Conservation (phyloP, 2,888 invertebrate genomes). For the Rhingia campestris region DNA sequence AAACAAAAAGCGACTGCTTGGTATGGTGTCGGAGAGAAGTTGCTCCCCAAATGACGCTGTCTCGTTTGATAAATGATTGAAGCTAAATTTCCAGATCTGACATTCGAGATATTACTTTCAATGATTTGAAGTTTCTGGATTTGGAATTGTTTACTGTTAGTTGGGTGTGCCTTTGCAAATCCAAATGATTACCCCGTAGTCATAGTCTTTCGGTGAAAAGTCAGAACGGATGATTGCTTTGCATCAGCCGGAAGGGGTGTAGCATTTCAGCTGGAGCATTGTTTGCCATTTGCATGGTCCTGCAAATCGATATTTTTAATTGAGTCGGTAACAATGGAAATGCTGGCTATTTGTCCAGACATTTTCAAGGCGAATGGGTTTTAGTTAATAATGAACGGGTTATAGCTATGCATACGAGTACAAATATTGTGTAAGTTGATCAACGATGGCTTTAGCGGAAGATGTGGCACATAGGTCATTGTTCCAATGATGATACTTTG, state of each 20-base stretch:
- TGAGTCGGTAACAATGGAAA: slow-evolving; percentile 25
- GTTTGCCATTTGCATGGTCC: slow-evolving; percentile 29
- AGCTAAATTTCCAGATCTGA: slow-evolving; percentile 60
- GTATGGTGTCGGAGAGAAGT: slow-evolving; percentile 4
- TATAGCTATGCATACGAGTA: background rate
- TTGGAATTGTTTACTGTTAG: slow-evolving; percentile 5
- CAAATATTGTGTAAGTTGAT: background rate
- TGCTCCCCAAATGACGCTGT: slow-evolving; percentile 47
- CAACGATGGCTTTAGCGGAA: no score
- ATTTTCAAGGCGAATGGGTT: background rate
- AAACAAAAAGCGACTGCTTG: slow-evolving; percentile 47
- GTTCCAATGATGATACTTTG: no score
- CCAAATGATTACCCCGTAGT: slow-evolving; percentile 6
- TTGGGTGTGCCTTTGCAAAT: slow-evolving; percentile 13
- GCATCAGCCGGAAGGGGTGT: slow-evolving; percentile 16
- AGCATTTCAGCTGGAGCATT: background rate
- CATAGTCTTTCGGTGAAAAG: background rate
- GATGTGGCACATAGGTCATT: no score
- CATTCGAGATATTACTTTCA: slow-evolving; percentile 61
- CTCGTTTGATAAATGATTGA: slow-evolving; percentile 72
- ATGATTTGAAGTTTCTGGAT: slow-evolving; percentile 39
- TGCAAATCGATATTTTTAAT: slow-evolving; percentile 45
- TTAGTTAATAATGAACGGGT: background rate
- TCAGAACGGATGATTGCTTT: slow-evolving; percentile 44
- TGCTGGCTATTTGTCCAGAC: background rate